Base-by-base conservation (phyloP, 2,113 vertebrate genomes). In the Semicossyphus pulcher region DNA sequence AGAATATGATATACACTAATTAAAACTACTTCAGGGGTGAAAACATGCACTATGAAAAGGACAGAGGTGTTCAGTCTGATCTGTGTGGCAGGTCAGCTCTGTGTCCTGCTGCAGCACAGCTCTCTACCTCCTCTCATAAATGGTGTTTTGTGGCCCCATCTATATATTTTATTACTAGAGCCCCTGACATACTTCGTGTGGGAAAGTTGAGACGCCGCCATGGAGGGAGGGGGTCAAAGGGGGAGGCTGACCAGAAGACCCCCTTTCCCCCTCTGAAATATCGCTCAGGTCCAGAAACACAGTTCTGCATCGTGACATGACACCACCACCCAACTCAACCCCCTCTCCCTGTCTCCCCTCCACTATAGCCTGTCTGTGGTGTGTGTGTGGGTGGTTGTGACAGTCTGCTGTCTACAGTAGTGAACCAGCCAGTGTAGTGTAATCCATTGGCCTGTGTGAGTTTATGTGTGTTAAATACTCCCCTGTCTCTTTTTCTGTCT, bases 291-390 rank as follows among this genome's bases (percentile, higher is more conserved):
- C 93, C 87, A 94, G 90, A 91, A 79, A 92, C 86, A 86, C 86
- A 89, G 60, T 83, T 91, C 85, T 94, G 93, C 93, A 94, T 94
- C 93, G 92, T 94, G 93, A 92, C 78, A 85, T 93, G 91, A 93
- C 75, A 89, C 85, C 92, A 90, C 82, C 85, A 90, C 83, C 80
- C 83, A 76, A 62, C 86, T 69, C 75, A 60, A 76, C 65, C 80
- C 69, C 71, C 26, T 72, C 32, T 42, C 20, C 57, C 80, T 63
- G 51, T 44, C 68, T 23, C 31, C 72, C 29, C 58, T 21, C 60
- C 72, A 68, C 75, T 80, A 26, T 76, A 56, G 83, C 75, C 65
- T 91, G 77, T 89, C 70, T 89, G 64, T 85, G 76, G 34, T 80
- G 45, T 51, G 29, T 63, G 29, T 56, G 48, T 72, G 60, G 64